Conservation (phyloP, 2,888 invertebrate genomes). For the Rhagophthalmus giganteus region DNA sequence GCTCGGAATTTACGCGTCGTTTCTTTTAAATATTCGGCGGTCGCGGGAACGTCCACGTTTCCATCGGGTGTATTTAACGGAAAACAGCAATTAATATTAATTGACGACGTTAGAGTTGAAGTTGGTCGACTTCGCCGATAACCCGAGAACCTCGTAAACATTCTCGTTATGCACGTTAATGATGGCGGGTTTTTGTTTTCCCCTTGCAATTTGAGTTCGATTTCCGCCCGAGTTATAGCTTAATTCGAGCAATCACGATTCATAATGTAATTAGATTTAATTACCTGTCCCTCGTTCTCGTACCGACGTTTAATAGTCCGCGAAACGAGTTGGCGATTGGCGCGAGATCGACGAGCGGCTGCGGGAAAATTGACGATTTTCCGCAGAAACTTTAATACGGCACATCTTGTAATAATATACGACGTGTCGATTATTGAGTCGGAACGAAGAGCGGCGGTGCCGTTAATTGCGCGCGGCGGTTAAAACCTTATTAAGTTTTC, state of each 20-base stretch:
- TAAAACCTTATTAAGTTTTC: conserved; percentile 18
- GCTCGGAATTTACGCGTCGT: background rate
- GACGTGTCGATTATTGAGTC: conserved; percentile 15
- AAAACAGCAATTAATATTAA: conserved; percentile 27
- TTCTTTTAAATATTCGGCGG: too few relatives aligned
- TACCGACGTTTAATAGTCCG: conserved; percentile 32
- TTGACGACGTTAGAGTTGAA: conserved; percentile 20
- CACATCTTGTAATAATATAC: conserved; percentile 13
- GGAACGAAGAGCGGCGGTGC: conserved; percentile 10
- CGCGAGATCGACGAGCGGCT: conserved; percentile 21
- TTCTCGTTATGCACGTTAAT: conserved; percentile 34
- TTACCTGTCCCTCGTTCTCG: conserved; percentile 33
- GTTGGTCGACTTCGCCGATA: conserved; percentile 22
- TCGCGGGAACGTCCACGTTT: too few relatives aligned
- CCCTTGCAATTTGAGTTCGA: conserved; percentile 47
- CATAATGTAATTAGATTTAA: conserved; percentile 48
- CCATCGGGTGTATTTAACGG: conserved; percentile 6
- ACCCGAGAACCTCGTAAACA: conserved; percentile 28
- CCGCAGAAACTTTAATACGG: conserved; percentile 12
- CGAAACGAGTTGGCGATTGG: conserved; percentile 31
- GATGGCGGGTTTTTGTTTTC: conserved; percentile 31
- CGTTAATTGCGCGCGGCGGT: conserved; percentile 17
- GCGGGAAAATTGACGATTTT: conserved; percentile 32
- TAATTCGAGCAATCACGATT: conserved; percentile 49
- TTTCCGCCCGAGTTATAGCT: conserved; percentile 46